Evolutionary conservation across 2,888 invertebrate species (phyloP).

Genomic region (Lithosia quadra): DNA sequence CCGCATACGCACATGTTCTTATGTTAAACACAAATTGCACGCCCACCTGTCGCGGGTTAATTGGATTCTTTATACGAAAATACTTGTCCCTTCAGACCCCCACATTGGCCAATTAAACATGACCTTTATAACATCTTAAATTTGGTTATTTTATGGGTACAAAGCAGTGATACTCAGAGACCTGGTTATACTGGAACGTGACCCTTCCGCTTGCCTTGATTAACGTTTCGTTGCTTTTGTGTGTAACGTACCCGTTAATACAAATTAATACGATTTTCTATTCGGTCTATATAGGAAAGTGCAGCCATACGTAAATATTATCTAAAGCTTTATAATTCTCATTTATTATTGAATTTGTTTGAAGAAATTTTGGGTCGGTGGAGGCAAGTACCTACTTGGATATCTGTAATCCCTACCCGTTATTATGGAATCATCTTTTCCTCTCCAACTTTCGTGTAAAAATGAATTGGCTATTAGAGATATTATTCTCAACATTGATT

Average conservation of each 20-base stretch:
- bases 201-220: conserved; percentile 76
- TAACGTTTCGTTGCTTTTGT: conserved; percentile 69
- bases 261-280: conserved; percentile 63
- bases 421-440: neutral
- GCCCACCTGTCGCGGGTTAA: conserved; percentile 74
- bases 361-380: neutral
- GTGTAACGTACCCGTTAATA: conserved; percentile 63
- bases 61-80: conserved; percentile 80
- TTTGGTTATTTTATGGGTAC: conserved; percentile 39
- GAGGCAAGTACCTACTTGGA: too few species aligned
- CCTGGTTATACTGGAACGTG: conserved; percentile 59
- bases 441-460: neutral
- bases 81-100: conserved; percentile 64
- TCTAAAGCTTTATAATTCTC: conserved; percentile 33
- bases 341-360: conserved; percentile 30
- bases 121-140: conserved; percentile 51
- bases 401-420: too few species aligned
- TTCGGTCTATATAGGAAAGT: conserved; percentile 35
- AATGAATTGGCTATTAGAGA: too few species aligned
- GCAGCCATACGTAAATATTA: conserved; percentile 40
- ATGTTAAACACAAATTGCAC: conserved; percentile 60
- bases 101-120: conserved; percentile 53
- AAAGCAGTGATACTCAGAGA: conserved; percentile 46
- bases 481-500: too few species aligned
- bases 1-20: conserved; percentile 62